These are phyloP conservation scores for Latheticus oryzae DNA, from an alignment of 2,888 invertebrate genomes.

Conservation along the genomic window DNA sequence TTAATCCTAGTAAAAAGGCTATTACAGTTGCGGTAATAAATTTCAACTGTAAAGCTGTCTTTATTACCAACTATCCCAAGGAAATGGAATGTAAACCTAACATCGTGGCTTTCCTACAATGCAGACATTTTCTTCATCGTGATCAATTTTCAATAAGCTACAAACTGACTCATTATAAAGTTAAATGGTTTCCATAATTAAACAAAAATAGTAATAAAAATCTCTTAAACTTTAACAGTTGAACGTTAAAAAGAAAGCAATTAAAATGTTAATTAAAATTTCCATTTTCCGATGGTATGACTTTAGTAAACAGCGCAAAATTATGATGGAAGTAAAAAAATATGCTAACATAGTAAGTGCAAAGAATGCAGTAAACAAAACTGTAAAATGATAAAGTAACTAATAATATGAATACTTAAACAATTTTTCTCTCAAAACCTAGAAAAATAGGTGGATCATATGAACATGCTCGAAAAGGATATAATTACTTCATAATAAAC, in stretches of 20 bases:
- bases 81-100: constrained; percentile 22
- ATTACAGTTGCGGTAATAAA: constrained; percentile 21
- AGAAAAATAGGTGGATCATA: not conserved
- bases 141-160: constrained; percentile 2
- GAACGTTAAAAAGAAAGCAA: constrained; percentile 13
- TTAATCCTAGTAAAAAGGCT: constrained; percentile 16
- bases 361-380: constrained; percentile 28
- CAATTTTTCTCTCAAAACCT: constrained; percentile 11
- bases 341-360: constrained; percentile 1
- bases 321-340: constrained; percentile 13
- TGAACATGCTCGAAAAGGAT: constrained; percentile 4
- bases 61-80: constrained; percentile 19
- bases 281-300: constrained; percentile 19
- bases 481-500: constrained; percentile 9
- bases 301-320: constrained; percentile 18
- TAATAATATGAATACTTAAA: not conserved
- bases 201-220: constrained; percentile 20
- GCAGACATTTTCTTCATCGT: not conserved
- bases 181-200: constrained; percentile 6
- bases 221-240: constrained; percentile 4
- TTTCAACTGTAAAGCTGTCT: constrained; percentile 20
- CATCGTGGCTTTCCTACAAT: constrained; percentile 7
- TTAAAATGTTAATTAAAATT: constrained; percentile 30
- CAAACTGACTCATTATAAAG: not conserved
- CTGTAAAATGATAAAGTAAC: constrained; percentile 20